These are phyloP conservation scores for Falco berigora DNA, from an alignment of 2,797 vertebrate genomes.

Conservation along the genomic window DNA sequence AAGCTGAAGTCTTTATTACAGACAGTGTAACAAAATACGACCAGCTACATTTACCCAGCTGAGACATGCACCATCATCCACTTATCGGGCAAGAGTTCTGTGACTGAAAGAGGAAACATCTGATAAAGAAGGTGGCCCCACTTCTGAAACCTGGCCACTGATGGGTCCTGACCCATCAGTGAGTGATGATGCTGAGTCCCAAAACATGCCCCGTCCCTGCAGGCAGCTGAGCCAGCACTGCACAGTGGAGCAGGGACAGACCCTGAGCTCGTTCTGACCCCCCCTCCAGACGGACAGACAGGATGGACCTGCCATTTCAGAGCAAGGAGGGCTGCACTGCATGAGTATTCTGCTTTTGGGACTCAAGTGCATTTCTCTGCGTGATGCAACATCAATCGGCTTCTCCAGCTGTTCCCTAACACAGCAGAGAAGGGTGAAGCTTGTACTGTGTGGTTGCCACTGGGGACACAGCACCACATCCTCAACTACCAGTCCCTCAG, in stretches of 20 bases:
- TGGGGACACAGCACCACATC: neutral
- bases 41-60: neutral
- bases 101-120: neutral
- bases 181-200: neutral
- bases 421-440: neutral
- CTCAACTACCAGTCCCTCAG: neutral
- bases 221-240: neutral
- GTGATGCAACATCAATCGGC: neutral
- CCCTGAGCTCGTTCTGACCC: neutral
- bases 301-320: neutral
- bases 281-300: neutral
- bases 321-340: neutral
- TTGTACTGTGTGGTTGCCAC: neutral
- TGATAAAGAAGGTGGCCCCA: neutral
- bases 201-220: rapidly evolving
- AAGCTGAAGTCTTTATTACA: slow-evolving; percentile 63
- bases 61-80: neutral
- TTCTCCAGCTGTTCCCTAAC: neutral
- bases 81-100: neutral
- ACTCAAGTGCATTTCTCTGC: neutral
- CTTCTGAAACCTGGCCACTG: neutral
- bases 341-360: neutral
- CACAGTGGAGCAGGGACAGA: neutral
- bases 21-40: slow-evolving; percentile 5
- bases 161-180: neutral